These are phyloP conservation scores for Chrysocyon brachyurus DNA, from an alignment of 2,797 vertebrate species.

Conservation along the genomic window DNA sequence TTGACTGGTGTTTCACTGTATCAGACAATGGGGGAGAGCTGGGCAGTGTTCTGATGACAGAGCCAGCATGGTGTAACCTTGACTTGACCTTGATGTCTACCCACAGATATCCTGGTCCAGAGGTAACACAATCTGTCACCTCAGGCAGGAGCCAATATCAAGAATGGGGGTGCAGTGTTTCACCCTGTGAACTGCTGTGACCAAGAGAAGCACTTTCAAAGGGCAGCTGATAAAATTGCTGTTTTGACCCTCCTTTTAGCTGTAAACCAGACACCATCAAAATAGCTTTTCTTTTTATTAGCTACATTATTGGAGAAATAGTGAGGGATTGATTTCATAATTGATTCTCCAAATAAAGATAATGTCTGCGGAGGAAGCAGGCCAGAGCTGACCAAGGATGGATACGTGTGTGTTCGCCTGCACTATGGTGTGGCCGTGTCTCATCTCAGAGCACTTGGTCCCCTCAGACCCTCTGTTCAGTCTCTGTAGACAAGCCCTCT, in stretches of 20 bases:
- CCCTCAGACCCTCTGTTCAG: neutral
- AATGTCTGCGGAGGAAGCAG: constrained; percentile 52
- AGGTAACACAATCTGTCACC: constrained; percentile 85
- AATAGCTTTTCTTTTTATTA: constrained; percentile 81
- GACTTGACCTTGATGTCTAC: constrained; percentile 82
- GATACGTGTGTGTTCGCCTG: neutral
- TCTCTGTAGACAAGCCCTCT: neutral
- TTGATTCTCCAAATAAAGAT: constrained; percentile 78
- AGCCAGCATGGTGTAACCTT: constrained; percentile 80
- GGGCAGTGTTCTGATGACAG: constrained; percentile 61
- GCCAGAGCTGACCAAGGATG: neutral
- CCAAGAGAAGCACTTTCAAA: constrained; percentile 86
- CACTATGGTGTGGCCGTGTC: neutral
- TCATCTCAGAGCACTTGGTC: neutral
- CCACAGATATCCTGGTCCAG: constrained; percentile 66
- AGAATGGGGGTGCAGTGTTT: constrained; percentile 84
- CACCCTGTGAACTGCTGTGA: constrained; percentile 78
- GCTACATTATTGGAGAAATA: constrained; percentile 80
- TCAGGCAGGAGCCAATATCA: constrained; percentile 83
- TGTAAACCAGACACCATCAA: constrained; percentile 80
- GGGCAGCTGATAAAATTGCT: constrained; percentile 86
- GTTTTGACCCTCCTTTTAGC: constrained; percentile 85
- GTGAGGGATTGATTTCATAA: constrained; percentile 64
- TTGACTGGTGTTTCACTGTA: neutral
- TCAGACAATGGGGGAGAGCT: constrained; percentile 5